Base-by-base conservation (phyloP, 1,140 invertebrate species). In the Bombus difficillimus region DNA sequence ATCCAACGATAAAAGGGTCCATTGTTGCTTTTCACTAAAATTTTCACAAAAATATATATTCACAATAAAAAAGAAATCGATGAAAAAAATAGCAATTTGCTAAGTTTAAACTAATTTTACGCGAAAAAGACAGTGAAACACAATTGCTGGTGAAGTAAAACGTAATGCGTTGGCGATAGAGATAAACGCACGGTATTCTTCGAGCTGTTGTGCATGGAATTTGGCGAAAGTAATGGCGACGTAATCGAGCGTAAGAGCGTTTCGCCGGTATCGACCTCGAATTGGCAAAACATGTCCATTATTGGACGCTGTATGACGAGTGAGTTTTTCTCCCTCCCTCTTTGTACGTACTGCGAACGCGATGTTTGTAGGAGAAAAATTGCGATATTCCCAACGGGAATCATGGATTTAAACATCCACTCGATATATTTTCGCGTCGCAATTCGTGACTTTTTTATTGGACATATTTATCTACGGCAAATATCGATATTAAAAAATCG, bases 221-320 rank as follows among this genome's bases (percentile, higher is more conserved):
- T 85, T 59, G 83, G 22, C 41, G 77, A 80, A 72, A 85, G 53
- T 72, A 85, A 81, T 80, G 83, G 68, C 39, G 25, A 41, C 15
- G 68, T 39, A 85, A 73, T 85, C 83, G 78, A 73, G 53, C 57
- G 77, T 64, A 73, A 72, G 69, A 72, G 53, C 25, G 37, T 80
- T 47, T 34, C 34, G 34, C 12, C 32, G 5, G 25, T 71, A 73
- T 80, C 83, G 75, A 71, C 37, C 15, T 41, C 25, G 76, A 80
- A 81, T 73, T 68, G 57, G 8, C 41, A 64, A 81, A 81, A 66
- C 69, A 85, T 72, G 69, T 74, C 39, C 41, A 85, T 73, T 85
- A 81, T 81, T 47, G 69, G 39, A 83, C 34, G 41, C 59, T 3
- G 72, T 74, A 41, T 39, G 73, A 37, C 41, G 39, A 13, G 22